Evolutionary conservation across 2,113 vertebrate species (phyloP).

Genomic region (Halcyon senegalensis): DNA sequence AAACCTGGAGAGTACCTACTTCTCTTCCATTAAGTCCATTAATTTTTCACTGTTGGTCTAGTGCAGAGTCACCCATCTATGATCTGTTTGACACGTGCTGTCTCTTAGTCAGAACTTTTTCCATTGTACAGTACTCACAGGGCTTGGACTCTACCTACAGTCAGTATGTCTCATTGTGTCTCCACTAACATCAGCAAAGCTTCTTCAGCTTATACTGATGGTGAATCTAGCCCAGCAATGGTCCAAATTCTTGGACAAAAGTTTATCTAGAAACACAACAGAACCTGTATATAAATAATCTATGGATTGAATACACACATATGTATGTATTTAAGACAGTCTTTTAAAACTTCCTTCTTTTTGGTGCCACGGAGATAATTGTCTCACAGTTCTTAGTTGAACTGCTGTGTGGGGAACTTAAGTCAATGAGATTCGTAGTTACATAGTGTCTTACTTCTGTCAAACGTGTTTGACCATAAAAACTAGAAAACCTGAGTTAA

Average conservation of each 20-base stretch:
- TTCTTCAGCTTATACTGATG: not conserved
- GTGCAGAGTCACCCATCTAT: not conserved
- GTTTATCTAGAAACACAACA: not conserved
- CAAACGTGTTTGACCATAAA: not conserved
- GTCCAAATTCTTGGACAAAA: not conserved
- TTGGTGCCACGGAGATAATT: not conserved
- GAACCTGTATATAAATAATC: not conserved
- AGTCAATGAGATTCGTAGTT: not conserved
- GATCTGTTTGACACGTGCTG: not conserved
- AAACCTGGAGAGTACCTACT: not conserved
- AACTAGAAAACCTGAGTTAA: not conserved
- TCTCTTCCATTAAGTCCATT: not conserved
- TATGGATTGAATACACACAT: not conserved
- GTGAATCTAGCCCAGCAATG: not conserved
- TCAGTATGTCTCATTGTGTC: not conserved
- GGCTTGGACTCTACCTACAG: not conserved
- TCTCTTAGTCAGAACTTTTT: not conserved
- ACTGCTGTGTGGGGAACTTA: not conserved
- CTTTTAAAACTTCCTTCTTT: not conserved
- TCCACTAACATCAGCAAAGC: not conserved
- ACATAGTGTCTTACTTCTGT: not conserved
- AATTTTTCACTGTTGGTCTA: not conserved
- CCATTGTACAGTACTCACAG: not conserved
- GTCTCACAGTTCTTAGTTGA: not conserved
- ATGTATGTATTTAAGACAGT: not conserved